A percentile compares a stretch with the other conserved stretches of the same genome.
Conservation (phyloP, 2,888 invertebrate species). For the Perizoma flavofasciatum region DNA sequence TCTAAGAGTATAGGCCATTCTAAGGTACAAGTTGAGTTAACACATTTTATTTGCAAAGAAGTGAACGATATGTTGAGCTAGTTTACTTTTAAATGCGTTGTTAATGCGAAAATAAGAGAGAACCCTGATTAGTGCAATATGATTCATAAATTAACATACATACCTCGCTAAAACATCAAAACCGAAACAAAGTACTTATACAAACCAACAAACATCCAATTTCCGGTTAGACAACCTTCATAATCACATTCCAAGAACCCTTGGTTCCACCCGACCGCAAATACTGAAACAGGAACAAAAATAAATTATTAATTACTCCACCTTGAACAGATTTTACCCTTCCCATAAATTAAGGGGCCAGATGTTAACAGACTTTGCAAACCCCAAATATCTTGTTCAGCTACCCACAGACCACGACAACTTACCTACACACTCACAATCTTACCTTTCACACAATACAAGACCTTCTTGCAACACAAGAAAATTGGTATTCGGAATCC, state of each 20-base stretch:
- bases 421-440: conserved; percentile 30
- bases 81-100: no score
- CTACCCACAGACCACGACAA: conserved; percentile 70
- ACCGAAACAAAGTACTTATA: conserved; percentile 5
- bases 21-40: no score
- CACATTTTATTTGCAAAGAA: no score
- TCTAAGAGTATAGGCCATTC: no score
- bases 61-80: no score
- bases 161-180: not conserved
- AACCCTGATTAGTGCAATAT: no score
- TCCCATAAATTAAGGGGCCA: conserved; percentile 77
- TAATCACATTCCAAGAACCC: conserved; percentile 49
- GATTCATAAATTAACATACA: not conserved
- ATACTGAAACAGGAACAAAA: conserved; percentile 62
- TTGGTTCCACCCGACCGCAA: conserved; percentile 48
- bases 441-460: conserved; percentile 14
- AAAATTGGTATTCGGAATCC: conserved; percentile 25
- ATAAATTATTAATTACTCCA: conserved; percentile 82
- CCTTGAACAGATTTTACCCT: conserved; percentile 73
- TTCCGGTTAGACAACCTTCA: conserved; percentile 35
- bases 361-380: conserved; percentile 80
- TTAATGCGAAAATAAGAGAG: no score
- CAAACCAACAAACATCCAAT: conserved; percentile 35
- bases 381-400: conserved; percentile 81
- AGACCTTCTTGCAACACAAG: conserved; percentile 2